Evolutionary conservation across 2,797 vertebrate species (phyloP).

Genomic region (Mormyrus proboscirostris): DNA sequence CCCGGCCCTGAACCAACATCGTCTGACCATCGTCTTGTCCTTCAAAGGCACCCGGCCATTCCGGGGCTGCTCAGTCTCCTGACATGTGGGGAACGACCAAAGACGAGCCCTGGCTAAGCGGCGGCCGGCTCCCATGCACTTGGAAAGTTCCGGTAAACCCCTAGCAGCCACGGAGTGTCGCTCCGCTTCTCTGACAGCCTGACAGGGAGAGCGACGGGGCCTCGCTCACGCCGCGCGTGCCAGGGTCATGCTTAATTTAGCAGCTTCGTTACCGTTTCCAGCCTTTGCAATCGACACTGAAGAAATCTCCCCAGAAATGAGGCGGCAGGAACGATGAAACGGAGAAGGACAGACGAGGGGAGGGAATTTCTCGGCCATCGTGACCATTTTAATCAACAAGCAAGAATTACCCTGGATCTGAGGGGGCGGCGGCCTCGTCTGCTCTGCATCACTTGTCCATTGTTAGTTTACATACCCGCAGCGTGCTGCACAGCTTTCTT

Average conservation of each 20-base stretch:
- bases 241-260: background rate
- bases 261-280: background rate
- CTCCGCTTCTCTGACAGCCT: background rate
- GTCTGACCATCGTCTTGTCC: background rate
- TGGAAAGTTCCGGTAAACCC: conserved; percentile 1
- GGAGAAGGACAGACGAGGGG: background rate
- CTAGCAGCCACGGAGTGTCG: background rate
- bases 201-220: background rate
- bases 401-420: background rate
- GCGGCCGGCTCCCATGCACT: background rate
- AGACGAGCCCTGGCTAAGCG: background rate
- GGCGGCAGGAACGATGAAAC: background rate
- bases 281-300: background rate
- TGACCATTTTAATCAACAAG: background rate
- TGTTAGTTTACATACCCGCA: conserved; percentile 12
- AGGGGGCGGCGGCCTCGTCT: background rate
- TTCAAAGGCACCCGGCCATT: background rate
- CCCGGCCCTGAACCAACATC: background rate
- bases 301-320: background rate
- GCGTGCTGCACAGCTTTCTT: background rate
- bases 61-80: background rate
- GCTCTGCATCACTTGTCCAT: conserved; percentile 1
- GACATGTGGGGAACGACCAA: background rate
- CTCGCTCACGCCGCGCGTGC: background rate
- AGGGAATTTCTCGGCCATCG: background rate